Evolutionary conservation across 1,140 invertebrate species (phyloP), one percentile per base, ranked within the genome.

Genomic region (Drosophila tsacasi): DNA sequence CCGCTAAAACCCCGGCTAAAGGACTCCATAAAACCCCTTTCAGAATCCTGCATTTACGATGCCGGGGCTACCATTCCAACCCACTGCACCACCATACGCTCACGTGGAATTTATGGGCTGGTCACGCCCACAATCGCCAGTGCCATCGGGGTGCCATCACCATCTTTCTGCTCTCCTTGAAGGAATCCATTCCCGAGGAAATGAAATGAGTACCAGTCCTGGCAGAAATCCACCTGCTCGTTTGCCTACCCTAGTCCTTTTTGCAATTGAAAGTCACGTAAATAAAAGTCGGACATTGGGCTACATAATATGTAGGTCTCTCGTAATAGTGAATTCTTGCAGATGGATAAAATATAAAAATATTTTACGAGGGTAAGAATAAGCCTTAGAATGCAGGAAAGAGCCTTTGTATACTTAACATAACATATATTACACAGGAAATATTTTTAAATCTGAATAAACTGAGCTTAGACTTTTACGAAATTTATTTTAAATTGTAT

Each of bases 21-120:
- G 68, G 55, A 74, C 71, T 73, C 68, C 75, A 81, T 81, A 85
- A 85, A 84, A 74, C 57, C 83, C 79, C 27, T 59, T 71, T 83
- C 47, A 44, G 68, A 78, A 78, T 76, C 68, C 59, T 58, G 39
- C 68, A 69, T 81, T 73, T 77, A 66, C 75, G 75, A 77, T 52
- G 75, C 49, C 30, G 40, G 35, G 40, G 55, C 25, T 27, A 25
- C 47, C 47, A 52, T 52, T 30, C n/a, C 27, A 30, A 44, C 23
- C 60, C 52, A 58, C 46, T 66, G 60, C 73, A 57, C 42, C 72
- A 57, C 40, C 63, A 39, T 25, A 59, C 64, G 57, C 76, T 80
- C 50, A 90, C 67, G 77, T 64, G 27, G 69, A 78, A 87, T 90
- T 87, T 90, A 87, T 90, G 81, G 62, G 50, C 81, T 52, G 76